Conservation (phyloP, 2,888 invertebrate species). For the Phrixothrix hirtus region DNA sequence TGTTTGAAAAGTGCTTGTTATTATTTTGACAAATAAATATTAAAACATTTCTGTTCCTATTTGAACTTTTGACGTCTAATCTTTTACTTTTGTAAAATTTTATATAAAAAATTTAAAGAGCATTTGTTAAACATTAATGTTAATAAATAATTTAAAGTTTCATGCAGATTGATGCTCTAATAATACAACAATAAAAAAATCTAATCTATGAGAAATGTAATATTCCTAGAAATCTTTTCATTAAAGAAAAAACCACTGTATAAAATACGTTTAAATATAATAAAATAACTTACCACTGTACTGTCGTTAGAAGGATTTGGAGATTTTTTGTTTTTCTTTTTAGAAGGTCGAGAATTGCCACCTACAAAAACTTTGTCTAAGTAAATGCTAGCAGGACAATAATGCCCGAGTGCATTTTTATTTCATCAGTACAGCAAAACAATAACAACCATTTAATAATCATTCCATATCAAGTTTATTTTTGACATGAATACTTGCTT, state of each 20-base stretch:
- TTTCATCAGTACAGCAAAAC: slow-evolving; percentile 31
- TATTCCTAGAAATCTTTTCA: too few species aligned
- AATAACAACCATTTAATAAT: slow-evolving; percentile 43
- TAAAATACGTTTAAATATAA: neutral
- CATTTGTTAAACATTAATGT: too few species aligned
- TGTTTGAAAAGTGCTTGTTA: too few species aligned
- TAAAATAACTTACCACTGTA: slow-evolving; percentile 43
- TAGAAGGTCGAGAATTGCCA: slow-evolving; percentile 55
- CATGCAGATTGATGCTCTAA: too few species aligned
- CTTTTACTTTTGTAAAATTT: too few species aligned
- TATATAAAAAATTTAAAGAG: too few species aligned
- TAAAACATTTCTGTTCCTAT: too few species aligned
- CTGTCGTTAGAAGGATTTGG: slow-evolving; percentile 49
- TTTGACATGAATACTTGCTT: slow-evolving; percentile 49
- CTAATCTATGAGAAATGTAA: neutral
- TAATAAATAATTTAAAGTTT: too few species aligned
- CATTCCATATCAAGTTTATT: slow-evolving; percentile 51
- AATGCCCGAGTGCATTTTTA: slow-evolving; percentile 31
- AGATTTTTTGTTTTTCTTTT: slow-evolving; percentile 62
- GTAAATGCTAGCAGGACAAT: slow-evolving; percentile 9
- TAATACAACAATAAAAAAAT: neutral
- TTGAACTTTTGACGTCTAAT: too few species aligned
- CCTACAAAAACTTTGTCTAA: slow-evolving; percentile 47
- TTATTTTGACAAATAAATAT: too few species aligned
- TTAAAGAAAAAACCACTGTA: too few species aligned